Base-by-base conservation (phyloP, 2,797 vertebrate species). In the Argentina silus region DNA sequence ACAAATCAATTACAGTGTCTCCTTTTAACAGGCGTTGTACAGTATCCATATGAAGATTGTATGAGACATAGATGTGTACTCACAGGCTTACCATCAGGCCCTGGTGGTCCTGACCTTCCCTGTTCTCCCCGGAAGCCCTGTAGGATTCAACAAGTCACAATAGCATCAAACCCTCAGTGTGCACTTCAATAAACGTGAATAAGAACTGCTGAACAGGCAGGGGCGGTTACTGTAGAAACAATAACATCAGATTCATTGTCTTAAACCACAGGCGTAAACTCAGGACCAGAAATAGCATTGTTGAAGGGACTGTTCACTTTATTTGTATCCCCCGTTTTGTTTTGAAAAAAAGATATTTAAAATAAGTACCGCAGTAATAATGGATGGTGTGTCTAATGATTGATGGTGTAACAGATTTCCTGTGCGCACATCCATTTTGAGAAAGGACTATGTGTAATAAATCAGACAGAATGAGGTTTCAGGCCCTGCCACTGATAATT, bases 21-120 rank as follows among this genome's bases (percentile, higher is more conserved):
- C 4, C 4, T 36, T 36, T 36, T 36, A 36, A 36, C 27, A 36
- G 4, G 27, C 27, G 27, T 36, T 36, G 27, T 36, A 36, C 27
- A 4, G 27, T 36, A 36, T 36, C 27, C 27, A 36, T 44, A 5
- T 55, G 15, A 50, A 55, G 42, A 27, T 43, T 11, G 23, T 43
- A 59, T 42, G 11, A 77, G 47, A 53, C 66, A 70, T 8, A 0
- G 63, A 50, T 75, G 15, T 78, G 51, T 81, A 94, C 95, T 94
- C 89, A 95, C 95, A 89, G 91, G 90, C 83, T 93, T 93, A 78
- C 93, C 94, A 63, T 92, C 92, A 62, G 86, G 86, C 69, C 94
- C 94, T 14, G 91, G 90, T 21, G 83, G 83, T 55, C 94, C 94
- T 6, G 82, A 80, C 48, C 83, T 78, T n/a, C 94, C 94, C 62